These are phyloP conservation scores for Forficula auricularia DNA, from an alignment of 1,140 invertebrate genomes.

Conservation along the genomic window DNA sequence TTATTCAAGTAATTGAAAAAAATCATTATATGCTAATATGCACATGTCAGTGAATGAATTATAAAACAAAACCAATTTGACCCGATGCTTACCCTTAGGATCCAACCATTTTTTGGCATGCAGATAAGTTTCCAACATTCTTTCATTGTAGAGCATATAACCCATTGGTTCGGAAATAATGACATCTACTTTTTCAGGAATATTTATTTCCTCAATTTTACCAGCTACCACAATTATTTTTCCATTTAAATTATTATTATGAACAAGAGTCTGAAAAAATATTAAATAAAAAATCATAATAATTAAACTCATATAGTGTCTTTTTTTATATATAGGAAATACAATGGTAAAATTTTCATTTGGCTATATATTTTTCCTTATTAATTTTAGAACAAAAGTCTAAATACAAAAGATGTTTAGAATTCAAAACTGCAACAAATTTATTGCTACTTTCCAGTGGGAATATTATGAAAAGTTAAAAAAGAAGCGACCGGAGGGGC, in stretches of 20 bases:
- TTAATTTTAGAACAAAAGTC: background rate
- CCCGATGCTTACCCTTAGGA: conserved; percentile 52
- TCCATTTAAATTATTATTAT: conserved; percentile 71
- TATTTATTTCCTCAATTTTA: conserved; percentile 94
- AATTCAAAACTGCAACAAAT: too few relatives aligned
- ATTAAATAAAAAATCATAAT: conserved; percentile 12
- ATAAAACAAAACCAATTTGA: too few relatives aligned
- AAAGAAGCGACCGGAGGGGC: too few relatives aligned
- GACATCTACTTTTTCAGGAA: conserved; percentile 89
- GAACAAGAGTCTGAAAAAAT: conserved; percentile 51
- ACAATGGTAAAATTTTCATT: conserved; percentile 3
- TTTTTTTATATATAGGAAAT: too few relatives aligned
- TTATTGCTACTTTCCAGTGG: too few relatives aligned
- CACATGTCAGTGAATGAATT: too few relatives aligned
- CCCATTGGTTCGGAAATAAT: conserved; percentile 99
- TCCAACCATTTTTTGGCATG: conserved; percentile 97
- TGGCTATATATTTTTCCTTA: background rate
- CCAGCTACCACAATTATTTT: conserved; percentile 85
- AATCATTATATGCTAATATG: too few relatives aligned
- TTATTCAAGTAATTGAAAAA: too few relatives aligned
- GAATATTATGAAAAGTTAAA: background rate
- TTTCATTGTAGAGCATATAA: conserved; percentile 98
- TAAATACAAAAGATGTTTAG: background rate
- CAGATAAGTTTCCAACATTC: conserved; percentile 97
- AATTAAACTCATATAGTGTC: too few relatives aligned